These are phyloP conservation scores for Agriopis leucophaearia DNA, from an alignment of 2,888 invertebrate genomes.

Conservation along the genomic window DNA sequence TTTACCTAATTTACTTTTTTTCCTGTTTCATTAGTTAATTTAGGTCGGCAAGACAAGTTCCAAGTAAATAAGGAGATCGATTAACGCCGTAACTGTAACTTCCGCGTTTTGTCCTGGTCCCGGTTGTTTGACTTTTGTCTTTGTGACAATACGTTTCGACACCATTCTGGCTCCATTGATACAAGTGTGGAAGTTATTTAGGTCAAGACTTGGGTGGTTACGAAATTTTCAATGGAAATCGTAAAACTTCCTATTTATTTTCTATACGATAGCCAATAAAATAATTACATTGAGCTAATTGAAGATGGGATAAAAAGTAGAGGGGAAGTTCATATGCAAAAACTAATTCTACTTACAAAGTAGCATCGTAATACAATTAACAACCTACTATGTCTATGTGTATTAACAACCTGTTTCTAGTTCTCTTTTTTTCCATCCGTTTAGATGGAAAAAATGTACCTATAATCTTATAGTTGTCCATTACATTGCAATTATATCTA, in stretches of 20 bases:
- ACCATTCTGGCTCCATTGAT: constrained; percentile 45
- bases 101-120: constrained; percentile 67
- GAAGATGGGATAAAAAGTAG: not conserved
- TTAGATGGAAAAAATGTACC: constrained; percentile 17
- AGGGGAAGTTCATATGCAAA: not conserved
- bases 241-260: constrained; percentile 8
- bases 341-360: constrained; percentile 8
- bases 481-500: constrained; percentile 30
- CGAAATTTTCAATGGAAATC: constrained; percentile 16
- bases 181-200: constrained; percentile 43
- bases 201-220: constrained; percentile 48
- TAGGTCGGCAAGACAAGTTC: constrained; percentile 5
- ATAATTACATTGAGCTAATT: not conserved
- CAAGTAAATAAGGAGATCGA: constrained; percentile 36
- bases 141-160: constrained; percentile 62
- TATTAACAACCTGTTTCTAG: constrained; percentile 5
- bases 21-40: constrained; percentile 10
- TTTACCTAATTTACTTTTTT: not conserved
- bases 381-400: too few species aligned
- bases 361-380: constrained; percentile 8
- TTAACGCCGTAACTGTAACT: constrained; percentile 54
- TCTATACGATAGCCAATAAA: not conserved
- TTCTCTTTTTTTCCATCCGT: constrained; percentile 1
- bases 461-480: constrained; percentile 18
- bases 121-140: too few species aligned